Conservation (phyloP, 2,113 vertebrate genomes). For the Hippocampus barbouri region DNA sequence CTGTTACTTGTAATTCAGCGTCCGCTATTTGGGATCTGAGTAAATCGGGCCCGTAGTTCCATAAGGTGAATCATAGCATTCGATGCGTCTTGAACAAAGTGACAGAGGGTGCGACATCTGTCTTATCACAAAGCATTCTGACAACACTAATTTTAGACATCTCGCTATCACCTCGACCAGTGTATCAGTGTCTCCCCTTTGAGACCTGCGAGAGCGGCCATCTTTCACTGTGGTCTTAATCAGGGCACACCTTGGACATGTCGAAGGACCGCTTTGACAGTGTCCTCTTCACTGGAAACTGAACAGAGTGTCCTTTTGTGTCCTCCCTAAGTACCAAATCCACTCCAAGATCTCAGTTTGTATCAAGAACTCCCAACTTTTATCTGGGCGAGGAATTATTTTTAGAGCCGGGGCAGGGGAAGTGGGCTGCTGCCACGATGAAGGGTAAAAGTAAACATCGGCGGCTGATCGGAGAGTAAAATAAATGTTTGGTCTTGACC, state of each 20-base stretch:
- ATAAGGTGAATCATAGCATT: background rate
- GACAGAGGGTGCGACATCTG: constrained; percentile 46
- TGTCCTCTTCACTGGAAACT: constrained; percentile 20
- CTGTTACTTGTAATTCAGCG: too few species aligned
- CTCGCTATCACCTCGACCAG: constrained; percentile 42
- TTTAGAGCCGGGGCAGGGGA: background rate
- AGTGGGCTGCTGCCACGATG: background rate
- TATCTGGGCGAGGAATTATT: background rate
- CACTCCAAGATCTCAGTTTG: constrained; percentile 2
- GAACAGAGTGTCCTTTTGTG: constrained; percentile 17
- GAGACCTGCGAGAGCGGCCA: constrained; percentile 28
- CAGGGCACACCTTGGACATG: constrained; percentile 49
- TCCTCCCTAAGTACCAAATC: background rate
- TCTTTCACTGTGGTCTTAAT: constrained; percentile 47
- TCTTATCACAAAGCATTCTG: constrained; percentile 48
- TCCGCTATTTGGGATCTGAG: too few species aligned
- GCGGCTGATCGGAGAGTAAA: constrained; percentile 4
- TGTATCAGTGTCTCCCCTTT: constrained; percentile 45
- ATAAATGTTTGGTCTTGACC: constrained; percentile 1
- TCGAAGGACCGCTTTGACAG: constrained; percentile 41
- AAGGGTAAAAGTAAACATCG: background rate
- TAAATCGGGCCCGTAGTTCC: too few species aligned
- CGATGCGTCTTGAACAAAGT: constrained; percentile 37
- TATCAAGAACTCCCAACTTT: background rate
- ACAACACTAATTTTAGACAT: constrained; percentile 64